Percentiles rank a stretch among this genome's conserved stretches.
phyloP scores from a whole-genome alignment of 2,888 invertebrate genomes.

The Chloroclystis v-ata region DNA sequence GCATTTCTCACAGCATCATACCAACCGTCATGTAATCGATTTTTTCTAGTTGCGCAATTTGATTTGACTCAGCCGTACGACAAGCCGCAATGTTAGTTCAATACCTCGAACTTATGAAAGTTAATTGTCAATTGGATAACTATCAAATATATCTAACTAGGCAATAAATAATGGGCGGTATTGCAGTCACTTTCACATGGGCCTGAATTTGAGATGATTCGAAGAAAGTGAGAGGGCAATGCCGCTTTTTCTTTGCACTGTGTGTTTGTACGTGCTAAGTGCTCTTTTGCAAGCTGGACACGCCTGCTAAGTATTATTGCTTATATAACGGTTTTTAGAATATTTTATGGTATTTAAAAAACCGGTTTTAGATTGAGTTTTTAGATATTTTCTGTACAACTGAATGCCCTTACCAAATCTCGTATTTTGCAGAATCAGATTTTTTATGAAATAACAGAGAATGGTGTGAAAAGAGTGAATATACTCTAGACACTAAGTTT shows the following conservation, averaged over 20 bases:
- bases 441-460: too few species aligned
- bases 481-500: too few species aligned
- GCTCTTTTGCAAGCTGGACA: slow-evolving; percentile 2
- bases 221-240: slow-evolving; percentile 73
- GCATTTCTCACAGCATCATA: too few species aligned
- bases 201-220: slow-evolving; percentile 50
- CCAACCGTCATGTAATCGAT: too few species aligned
- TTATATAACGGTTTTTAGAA: background rate
- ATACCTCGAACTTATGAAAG: slow-evolving; percentile 40
- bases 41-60: background rate
- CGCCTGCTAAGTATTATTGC: background rate
- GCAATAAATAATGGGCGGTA: slow-evolving; percentile 46
- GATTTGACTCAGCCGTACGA: background rate
- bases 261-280: slow-evolving; percentile 45
- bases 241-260: slow-evolving; percentile 66
- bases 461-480: too few species aligned
- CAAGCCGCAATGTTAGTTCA: slow-evolving; percentile 1
- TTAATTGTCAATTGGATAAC: slow-evolving; percentile 42
- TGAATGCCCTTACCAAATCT: too few species aligned
- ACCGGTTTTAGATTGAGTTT: too few species aligned
- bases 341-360: too few species aligned
- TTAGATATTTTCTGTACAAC: too few species aligned
- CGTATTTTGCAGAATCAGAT: too few species aligned
- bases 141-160: slow-evolving; percentile 44
- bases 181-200: slow-evolving; percentile 60